Conservation (phyloP, 2,888 invertebrate species). For the Harpalus rufipes region DNA sequence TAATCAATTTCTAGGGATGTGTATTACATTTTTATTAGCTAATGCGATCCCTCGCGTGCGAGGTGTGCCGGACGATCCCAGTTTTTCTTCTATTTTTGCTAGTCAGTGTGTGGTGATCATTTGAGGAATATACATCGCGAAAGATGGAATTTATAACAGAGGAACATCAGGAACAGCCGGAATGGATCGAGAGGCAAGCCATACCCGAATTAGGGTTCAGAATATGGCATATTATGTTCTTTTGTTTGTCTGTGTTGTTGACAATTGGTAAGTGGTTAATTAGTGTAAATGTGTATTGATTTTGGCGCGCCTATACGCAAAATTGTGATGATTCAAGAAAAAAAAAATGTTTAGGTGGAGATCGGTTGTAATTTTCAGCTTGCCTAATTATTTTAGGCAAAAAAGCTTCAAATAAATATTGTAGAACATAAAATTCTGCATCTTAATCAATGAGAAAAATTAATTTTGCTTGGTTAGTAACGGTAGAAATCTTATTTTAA, state of each 20-base stretch:
- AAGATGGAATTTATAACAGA: not conserved
- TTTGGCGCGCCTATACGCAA: not conserved
- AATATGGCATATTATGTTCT: conserved; percentile 90
- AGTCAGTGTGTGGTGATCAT: conserved; percentile 19
- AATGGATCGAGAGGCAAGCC: conserved; percentile 86
- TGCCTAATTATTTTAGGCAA: too few relatives aligned
- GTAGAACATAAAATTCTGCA: too few relatives aligned
- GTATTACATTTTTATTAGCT: conserved; percentile 67
- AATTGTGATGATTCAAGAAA: not conserved
- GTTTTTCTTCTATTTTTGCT: conserved; percentile 32
- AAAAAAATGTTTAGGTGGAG: not conserved
- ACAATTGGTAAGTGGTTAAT: conserved; percentile 79
- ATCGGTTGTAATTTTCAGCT: too few relatives aligned
- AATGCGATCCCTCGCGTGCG: conserved; percentile 59
- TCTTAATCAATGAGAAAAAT: too few relatives aligned
- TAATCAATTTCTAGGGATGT: conserved; percentile 13
- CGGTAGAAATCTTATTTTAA: too few relatives aligned
- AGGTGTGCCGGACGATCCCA: conserved; percentile 52
- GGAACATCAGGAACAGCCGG: conserved; percentile 71
- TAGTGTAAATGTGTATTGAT: conserved; percentile 26
- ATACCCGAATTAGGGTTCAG: conserved; percentile 86
- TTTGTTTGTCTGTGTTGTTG: conserved; percentile 83
- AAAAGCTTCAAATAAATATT: too few relatives aligned
- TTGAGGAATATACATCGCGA: not conserved
- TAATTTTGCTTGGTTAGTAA: too few relatives aligned